phyloP scores from a whole-genome alignment of 2,888 invertebrate genomes.

The Nudaria mundana region DNA sequence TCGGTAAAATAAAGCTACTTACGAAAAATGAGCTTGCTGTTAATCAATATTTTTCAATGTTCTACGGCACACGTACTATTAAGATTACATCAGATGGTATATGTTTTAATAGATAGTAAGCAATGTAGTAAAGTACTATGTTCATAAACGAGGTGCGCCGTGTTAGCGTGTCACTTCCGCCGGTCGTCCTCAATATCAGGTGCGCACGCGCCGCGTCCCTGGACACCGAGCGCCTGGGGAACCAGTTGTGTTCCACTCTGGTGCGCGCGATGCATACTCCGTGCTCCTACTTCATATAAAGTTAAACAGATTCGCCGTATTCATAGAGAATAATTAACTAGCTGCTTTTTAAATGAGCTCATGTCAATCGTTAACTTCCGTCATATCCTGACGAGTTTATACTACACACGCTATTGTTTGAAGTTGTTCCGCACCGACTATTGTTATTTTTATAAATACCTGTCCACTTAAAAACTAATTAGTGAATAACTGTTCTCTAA shows the following conservation, averaged over 20 bases:
- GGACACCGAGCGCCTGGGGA: conserved; percentile 49
- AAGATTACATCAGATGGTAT: conserved; percentile 20
- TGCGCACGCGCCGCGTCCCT: conserved; percentile 60
- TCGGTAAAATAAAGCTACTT: too few relatives aligned
- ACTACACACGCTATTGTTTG: neutral
- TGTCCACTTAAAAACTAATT: too few relatives aligned
- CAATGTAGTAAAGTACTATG: too few relatives aligned
- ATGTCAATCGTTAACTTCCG: conserved; percentile 13
- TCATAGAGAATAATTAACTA: conserved; percentile 22
- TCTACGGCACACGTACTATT: too few relatives aligned
- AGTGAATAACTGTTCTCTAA: too few relatives aligned
- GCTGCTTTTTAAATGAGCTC: conserved; percentile 13
- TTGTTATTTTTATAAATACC: neutral
- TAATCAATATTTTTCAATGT: too few relatives aligned
- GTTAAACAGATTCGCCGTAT: conserved; percentile 20
- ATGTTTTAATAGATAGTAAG: conserved; percentile 27
- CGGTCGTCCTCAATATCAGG: conserved; percentile 62
- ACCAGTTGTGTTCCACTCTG: conserved; percentile 73
- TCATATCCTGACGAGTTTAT: neutral
- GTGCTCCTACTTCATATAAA: conserved; percentile 55
- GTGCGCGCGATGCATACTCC: conserved; percentile 57
- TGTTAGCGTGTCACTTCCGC: conserved; percentile 46
- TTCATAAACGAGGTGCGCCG: too few relatives aligned
- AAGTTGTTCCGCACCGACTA: neutral
- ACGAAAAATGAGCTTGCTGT: too few relatives aligned